These are phyloP conservation scores for Tipula helvola DNA, from an alignment of 2,888 invertebrate genomes.

Conservation along the genomic window DNA sequence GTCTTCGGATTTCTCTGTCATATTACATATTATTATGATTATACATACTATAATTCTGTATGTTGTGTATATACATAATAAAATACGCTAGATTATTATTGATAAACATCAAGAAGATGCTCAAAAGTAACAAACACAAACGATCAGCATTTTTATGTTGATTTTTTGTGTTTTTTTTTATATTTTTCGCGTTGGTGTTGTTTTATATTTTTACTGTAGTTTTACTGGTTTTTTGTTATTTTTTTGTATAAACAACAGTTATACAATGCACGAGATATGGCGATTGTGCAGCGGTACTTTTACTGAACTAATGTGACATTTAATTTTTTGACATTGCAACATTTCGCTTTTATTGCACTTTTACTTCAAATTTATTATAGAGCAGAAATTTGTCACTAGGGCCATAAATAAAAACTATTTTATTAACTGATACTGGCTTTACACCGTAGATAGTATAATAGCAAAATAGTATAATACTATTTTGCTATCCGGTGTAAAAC, in stretches of 20 bases:
- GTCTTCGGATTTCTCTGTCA: background rate
- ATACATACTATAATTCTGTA: no score
- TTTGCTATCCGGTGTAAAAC: no score
- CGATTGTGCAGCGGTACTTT: background rate
- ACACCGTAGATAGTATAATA: no score
- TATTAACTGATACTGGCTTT: no score
- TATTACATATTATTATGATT: no score
- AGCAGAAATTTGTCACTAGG: background rate
- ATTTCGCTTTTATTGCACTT: background rate
- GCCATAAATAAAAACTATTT: no score
- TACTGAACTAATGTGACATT: background rate
- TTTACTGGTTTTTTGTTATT: background rate
- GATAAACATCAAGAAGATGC: background rate
- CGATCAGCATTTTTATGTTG: background rate
- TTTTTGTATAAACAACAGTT: background rate
- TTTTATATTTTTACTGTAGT: background rate
- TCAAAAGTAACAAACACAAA: background rate
- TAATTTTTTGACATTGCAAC: background rate
- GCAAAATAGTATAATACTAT: no score
- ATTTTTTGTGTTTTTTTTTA: background rate
- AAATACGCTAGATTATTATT: background rate
- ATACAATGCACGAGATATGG: background rate
- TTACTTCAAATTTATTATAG: background rate
- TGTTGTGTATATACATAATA: background rate
- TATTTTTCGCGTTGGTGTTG: background rate